Evolutionary conservation across 2,797 vertebrate species (phyloP).

Genomic region (Coregonus suidteri): DNA sequence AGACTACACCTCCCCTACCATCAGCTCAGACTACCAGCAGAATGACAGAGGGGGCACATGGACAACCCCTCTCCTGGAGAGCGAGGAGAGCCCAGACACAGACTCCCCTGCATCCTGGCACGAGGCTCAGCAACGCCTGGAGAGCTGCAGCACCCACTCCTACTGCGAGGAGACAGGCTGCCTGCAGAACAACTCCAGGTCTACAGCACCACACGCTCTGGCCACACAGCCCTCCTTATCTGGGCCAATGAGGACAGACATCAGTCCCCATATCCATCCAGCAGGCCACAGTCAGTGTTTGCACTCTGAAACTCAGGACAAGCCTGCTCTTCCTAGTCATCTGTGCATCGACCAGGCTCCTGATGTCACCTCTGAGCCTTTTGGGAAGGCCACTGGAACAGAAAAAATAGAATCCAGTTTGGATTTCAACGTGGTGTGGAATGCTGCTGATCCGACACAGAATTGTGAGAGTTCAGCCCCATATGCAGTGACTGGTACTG

Average conservation of each 20-base stretch:
- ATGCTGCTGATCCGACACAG: conserved; percentile 55
- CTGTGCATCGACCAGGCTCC: conserved; percentile 67
- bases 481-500: conserved; percentile 61
- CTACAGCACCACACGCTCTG: conserved; percentile 51
- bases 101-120: conserved; percentile 70
- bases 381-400: conserved; percentile 55
- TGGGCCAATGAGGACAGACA: conserved; percentile 48
- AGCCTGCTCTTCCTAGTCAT: conserved; percentile 66
- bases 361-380: conserved; percentile 65
- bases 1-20: conserved; percentile 73
- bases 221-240: conserved; percentile 46
- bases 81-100: conserved; percentile 56
- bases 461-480: conserved; percentile 54
- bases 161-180: conserved; percentile 80
- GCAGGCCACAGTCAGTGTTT: conserved; percentile 66
- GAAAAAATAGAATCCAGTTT: conserved; percentile 71
- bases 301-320: conserved; percentile 75
- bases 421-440: conserved; percentile 73
- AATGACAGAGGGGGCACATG: conserved; percentile 25
- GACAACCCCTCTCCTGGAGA: conserved; percentile 19
- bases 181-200: conserved; percentile 74
- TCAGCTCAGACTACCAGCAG: conserved; percentile 69
- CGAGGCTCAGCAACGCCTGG: conserved; percentile 71
- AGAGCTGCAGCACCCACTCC: conserved; percentile 75
- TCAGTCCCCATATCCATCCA: conserved; percentile 59